Conservation (phyloP, 1,140 invertebrate species). For the Atta cephalotes region DNA sequence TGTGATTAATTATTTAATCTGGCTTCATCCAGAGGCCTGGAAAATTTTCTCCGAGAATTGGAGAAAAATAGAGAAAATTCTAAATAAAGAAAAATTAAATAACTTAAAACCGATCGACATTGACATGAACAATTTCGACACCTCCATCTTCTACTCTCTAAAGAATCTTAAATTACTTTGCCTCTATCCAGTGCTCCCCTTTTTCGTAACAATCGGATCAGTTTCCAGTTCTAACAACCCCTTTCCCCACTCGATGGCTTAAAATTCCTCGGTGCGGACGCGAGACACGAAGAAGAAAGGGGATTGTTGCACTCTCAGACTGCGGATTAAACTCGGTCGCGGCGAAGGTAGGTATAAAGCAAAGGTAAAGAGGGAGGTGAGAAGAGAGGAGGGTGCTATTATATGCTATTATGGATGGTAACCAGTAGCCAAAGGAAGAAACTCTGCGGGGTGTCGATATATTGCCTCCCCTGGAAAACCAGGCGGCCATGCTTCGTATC, state of each 20-base stretch:
- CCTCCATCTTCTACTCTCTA: background rate
- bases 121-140: slow-evolving; percentile 24
- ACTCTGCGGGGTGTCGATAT: slow-evolving; percentile 79
- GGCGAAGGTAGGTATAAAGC: background rate
- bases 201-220: slow-evolving; percentile 39
- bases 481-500: slow-evolving; percentile 70
- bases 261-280: slow-evolving; percentile 59
- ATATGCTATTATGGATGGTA: slow-evolving; percentile 79
- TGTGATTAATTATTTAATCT: background rate
- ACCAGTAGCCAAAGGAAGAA: slow-evolving; percentile 79
- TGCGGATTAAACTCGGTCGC: slow-evolving; percentile 67
- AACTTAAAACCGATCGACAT: background rate
- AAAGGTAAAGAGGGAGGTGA: background rate
- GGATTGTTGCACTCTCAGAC: slow-evolving; percentile 72
- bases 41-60: background rate
- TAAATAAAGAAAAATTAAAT: background rate
- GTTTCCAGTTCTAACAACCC: slow-evolving; percentile 49
- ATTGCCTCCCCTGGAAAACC: slow-evolving; percentile 75
- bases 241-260: slow-evolving; percentile 36
- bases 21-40: background rate
- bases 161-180: slow-evolving; percentile 35
- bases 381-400: slow-evolving; percentile 67
- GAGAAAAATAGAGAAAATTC: background rate
- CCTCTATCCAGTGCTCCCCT: slow-evolving; percentile 3
- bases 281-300: slow-evolving; percentile 66